Evolutionary conservation across 2,113 vertebrate genomes (phyloP), one percentile per base, ranked within the genome.

Genomic region (Taurulus bubalis): DNA sequence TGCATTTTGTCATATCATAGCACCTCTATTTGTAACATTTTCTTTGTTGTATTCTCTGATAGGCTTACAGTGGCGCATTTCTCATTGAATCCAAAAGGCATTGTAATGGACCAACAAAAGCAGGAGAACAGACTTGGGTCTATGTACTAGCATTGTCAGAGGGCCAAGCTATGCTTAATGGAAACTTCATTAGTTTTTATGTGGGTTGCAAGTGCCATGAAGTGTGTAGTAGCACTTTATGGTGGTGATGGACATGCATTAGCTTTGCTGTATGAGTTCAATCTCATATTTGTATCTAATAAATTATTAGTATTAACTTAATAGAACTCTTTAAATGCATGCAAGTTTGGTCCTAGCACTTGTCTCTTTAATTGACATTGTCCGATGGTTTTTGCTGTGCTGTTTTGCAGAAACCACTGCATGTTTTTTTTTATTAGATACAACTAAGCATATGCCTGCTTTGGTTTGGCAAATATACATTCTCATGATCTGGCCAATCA

Each of bases 91-190:
- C 51, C 38, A 66, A 42, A 71, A 75, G 22, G 8, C 49, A 71
- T 16, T 67, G 34, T 79, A 62, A 80, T 69, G 64, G 45, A 69
- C 40, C 67, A 81, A 74, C 30, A 65, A 56, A 75, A 70, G 36
- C 56, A 58, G 3, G 32, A 78, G 66, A 67, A 58, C 38, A 38
- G 40, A 34, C 55, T 74, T 24, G 6, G 53, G 36, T 28, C 63
- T 65, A 84, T 84, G 71, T 56, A 76, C 47, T 72, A 26, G 12
- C 66, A 65, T 73, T 75, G 66, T 85, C 49, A 85, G 76, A 89
- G 73, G 70, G 53, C 56, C 40, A 80, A 70, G 65, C 85, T 86
- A 71, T 80, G 71, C 83, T 59, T 85, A 89, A 91, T 90, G 85
- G 88, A 90, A 88, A 85, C 59, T 70, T 80, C 22, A 79, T 91